phyloP scores from a whole-genome alignment of 2,888 invertebrate genomes.

The Polyommatus icarus region DNA sequence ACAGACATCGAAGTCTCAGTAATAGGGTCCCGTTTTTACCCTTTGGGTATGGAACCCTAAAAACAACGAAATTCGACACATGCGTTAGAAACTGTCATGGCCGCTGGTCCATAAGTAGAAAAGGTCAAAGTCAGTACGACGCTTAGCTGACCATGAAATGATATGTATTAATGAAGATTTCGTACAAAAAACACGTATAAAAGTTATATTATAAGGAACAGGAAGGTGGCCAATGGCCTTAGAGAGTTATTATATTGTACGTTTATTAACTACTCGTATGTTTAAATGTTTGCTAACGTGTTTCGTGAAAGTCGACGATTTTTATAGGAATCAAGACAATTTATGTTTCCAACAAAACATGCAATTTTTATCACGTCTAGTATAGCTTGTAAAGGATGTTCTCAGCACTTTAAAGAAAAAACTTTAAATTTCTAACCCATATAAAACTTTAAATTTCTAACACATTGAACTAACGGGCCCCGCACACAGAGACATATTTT shows the following conservation, averaged over 20 bases:
- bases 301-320: neutral
- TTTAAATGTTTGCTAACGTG: neutral
- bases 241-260: neutral
- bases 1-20: too few relatives aligned
- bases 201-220: slow-evolving; percentile 13
- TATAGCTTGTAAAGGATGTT: too few relatives aligned
- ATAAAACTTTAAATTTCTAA: too few relatives aligned
- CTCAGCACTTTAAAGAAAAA: too few relatives aligned
- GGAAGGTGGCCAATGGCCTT: slow-evolving; percentile 23
- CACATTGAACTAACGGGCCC: too few relatives aligned
- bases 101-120: neutral
- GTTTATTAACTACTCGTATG: neutral
- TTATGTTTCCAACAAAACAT: neutral
- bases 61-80: neutral
- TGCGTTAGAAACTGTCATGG: neutral
- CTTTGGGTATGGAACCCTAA: too few relatives aligned
- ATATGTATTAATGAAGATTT: slow-evolving; percentile 1
- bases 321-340: too few relatives aligned
- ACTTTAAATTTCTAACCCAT: too few relatives aligned
- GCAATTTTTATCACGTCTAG: neutral
- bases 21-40: too few relatives aligned
- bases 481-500: too few relatives aligned
- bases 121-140: slow-evolving; percentile 25
- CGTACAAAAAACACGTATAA: slow-evolving; percentile 19
- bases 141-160: slow-evolving; percentile 27